Evolutionary conservation across 2,113 vertebrate species (phyloP).

Genomic region (Empidonax alnorum): DNA sequence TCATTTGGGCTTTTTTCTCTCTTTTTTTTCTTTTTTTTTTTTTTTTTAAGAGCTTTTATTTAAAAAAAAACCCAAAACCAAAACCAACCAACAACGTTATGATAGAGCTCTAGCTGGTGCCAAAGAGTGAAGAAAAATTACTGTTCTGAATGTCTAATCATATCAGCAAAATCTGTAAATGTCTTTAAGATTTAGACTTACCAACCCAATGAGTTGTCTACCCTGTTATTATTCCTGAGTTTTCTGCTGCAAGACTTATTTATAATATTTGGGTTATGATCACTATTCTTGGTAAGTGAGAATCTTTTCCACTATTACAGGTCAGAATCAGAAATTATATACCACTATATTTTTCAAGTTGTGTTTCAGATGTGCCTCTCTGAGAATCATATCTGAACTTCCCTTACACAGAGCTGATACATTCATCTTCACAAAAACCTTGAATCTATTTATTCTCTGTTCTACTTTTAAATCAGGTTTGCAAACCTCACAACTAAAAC

Average conservation of each 20-base stretch:
- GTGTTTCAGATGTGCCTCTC: background rate
- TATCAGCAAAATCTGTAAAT: background rate
- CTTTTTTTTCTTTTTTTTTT: background rate
- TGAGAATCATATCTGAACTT: background rate
- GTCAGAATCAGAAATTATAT: background rate
- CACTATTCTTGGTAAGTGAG: background rate
- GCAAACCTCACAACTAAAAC: background rate
- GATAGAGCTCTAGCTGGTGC: background rate
- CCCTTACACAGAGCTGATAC: background rate
- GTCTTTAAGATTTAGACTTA: background rate
- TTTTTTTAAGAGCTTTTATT: background rate
- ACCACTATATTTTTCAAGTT: background rate
- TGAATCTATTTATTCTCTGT: background rate
- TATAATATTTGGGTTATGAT: background rate
- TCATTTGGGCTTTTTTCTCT: background rate
- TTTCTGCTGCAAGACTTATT: background rate
- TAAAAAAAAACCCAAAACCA: background rate
- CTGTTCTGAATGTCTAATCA: background rate
- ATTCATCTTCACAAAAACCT: background rate
- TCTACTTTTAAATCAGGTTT: background rate
- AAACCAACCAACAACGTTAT: background rate
- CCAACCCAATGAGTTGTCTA: background rate
- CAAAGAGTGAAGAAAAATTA: background rate
- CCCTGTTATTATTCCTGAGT: background rate
- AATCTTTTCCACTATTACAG: background rate